Percentiles rank a stretch among this genome's conserved stretches.
phyloP scores from a whole-genome alignment of 2,888 invertebrate genomes.

The Saturnia japonica region DNA sequence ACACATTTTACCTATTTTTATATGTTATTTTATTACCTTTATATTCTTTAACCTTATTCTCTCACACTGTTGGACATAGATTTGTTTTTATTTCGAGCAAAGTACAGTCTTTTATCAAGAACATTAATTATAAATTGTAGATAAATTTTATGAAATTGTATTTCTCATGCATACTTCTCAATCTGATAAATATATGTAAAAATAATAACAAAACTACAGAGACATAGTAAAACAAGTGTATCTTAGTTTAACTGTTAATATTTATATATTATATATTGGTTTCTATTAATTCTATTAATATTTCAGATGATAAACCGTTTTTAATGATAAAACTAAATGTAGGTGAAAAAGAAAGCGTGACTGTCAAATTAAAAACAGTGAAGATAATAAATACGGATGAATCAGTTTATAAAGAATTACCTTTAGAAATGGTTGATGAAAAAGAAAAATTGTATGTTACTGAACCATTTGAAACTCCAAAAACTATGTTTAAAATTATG shows the following conservation, averaged over 20 bases:
- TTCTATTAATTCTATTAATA: slow-evolving; percentile 12
- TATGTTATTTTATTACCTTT: neutral
- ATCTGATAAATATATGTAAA: neutral
- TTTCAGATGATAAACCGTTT: slow-evolving; percentile 46
- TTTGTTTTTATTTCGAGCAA: too few relatives aligned
- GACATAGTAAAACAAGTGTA: too few relatives aligned
- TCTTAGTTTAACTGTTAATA: neutral
- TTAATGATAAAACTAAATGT: slow-evolving; percentile 45
- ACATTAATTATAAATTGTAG: too few relatives aligned
- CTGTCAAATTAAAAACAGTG: slow-evolving; percentile 38
- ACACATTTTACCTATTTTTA: too few relatives aligned
- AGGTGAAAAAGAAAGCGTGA: slow-evolving; percentile 30
- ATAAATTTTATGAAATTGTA: too few relatives aligned
- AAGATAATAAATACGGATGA: slow-evolving; percentile 44
- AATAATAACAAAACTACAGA: neutral
- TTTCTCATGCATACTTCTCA: too few relatives aligned
- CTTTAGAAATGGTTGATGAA: slow-evolving; percentile 37
- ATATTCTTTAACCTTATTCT: neutral
- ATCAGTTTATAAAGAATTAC: slow-evolving; percentile 36
- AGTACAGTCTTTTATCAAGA: too few relatives aligned
- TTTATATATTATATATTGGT: neutral
- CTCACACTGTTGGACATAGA: neutral
- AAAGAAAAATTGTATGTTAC: slow-evolving; percentile 48
- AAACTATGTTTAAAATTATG: slow-evolving; percentile 46
- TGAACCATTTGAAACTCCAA: slow-evolving; percentile 41